Base-by-base conservation (phyloP, 2,797 vertebrate genomes). In the Tympanoctomys barrerae region DNA sequence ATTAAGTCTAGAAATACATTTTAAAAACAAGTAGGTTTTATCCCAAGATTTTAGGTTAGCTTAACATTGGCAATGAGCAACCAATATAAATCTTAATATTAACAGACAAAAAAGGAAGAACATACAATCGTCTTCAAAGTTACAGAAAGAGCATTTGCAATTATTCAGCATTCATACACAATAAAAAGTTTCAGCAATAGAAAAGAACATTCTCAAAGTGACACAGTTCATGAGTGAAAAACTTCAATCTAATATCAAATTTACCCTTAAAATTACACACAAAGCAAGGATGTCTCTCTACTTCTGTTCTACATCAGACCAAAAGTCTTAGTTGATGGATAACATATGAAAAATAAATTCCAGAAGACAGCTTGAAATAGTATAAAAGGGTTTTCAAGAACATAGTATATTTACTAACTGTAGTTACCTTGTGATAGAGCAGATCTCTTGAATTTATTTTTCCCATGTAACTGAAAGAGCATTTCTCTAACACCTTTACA, bases 101-200 rank as follows among this genome's bases (percentile, higher is more conserved):
- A 68, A 31, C 4, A 70, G 49, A 87, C 62, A 46, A 52, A 64
- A 71, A 39, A 11, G 5, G 19, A 87, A 94, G 54, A 31, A 16
- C 1, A 46, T 22, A 36, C 24, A 87, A 7, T 89, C 7, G 77
- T 64, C 11, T 90, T 84, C 11, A 87, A 28, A 79, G 49, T 54
- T 90, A 11, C 46, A 61, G 52, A 62, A 85, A 90, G 86, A 75
- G 28, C 42, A 87, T 84, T 94, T 95, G 42, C 79, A 3, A 4
- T 22, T 70, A 85, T 85, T 90, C n/a, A 80, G 12, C n/a, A n/a
- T 81, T 81, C 52, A 79, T 12, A 28, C 10, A 85, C 64, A 68
- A 68, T 94, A 79, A 90, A 83, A 82, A 64, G 64, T 88, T 19
- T 85, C 13, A 82, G 42, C 57, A 89, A 31, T 14, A 78, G 33